Conservation (phyloP, 2,113 vertebrate species). For the Hypomesus transpacificus region DNA sequence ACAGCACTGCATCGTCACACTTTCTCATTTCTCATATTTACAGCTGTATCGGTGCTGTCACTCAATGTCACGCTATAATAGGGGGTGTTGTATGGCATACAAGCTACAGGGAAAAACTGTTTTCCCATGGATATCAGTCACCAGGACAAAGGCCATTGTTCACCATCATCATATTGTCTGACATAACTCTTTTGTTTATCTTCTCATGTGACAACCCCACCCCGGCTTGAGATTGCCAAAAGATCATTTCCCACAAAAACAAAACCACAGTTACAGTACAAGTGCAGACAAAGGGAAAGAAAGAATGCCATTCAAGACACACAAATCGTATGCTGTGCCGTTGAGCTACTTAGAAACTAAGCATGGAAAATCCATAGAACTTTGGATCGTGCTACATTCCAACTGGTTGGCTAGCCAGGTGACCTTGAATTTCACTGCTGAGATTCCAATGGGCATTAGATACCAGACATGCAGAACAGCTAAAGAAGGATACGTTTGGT, state of each 20-base stretch:
- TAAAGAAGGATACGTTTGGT: slow-evolving; percentile 9
- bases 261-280: slow-evolving; percentile 4
- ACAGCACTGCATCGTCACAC: background rate
- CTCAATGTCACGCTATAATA: too few species aligned
- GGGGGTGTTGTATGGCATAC: too few species aligned
- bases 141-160: too few species aligned
- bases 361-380: background rate
- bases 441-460: slow-evolving; percentile 26
- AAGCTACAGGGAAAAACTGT: too few species aligned
- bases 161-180: too few species aligned
- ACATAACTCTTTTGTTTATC: too few species aligned
- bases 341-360: background rate
- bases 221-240: background rate
- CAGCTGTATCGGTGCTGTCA: too few species aligned
- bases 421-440: slow-evolving; percentile 53
- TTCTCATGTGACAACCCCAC: background rate
- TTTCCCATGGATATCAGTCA: too few species aligned
- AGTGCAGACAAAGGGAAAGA: background rate
- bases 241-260: slow-evolving; percentile 8
- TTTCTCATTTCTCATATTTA: too few species aligned
- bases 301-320: slow-evolving; percentile 12
- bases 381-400: background rate
- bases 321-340: slow-evolving; percentile 3
- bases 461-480: slow-evolving; percentile 14
- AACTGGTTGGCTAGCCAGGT: background rate